Conservation (phyloP, 2,113 vertebrate species). For the Antechinus stuartii region DNA sequence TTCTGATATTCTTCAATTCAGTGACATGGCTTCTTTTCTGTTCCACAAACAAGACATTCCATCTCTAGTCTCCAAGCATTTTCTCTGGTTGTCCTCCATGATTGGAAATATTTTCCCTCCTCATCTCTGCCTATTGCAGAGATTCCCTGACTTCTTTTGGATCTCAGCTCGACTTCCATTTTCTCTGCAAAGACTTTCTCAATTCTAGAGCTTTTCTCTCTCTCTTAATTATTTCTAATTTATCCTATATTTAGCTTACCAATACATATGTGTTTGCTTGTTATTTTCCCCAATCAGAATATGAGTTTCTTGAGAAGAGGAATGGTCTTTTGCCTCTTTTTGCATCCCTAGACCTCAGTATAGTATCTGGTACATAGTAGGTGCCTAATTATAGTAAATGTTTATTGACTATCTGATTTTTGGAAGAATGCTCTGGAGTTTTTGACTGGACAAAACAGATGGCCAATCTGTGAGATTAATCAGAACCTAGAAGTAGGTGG, state of each 20-base stretch:
- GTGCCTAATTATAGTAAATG: neutral
- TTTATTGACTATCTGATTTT: neutral
- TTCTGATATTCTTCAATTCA: neutral
- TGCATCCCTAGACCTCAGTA: neutral
- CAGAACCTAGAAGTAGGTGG: neutral
- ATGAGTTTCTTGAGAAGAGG: neutral
- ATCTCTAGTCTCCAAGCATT: neutral
- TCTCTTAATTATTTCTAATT: neutral
- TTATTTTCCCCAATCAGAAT: neutral
- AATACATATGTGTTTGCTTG: neutral
- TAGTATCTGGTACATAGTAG: neutral
- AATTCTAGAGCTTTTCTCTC: neutral
- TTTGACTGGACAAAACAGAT: neutral
- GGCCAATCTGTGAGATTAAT: neutral
- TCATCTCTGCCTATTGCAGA: no score
- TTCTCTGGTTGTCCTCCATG: neutral
- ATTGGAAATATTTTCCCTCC: neutral
- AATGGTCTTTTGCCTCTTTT: neutral
- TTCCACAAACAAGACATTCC: neutral
- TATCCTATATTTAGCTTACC: neutral
- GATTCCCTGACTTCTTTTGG: no score
- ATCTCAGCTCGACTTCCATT: neutral
- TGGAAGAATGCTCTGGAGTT: neutral
- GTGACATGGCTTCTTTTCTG: neutral
- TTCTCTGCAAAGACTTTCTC: neutral